Evolutionary conservation across 2,113 vertebrate species (phyloP), one percentile per base, ranked within the genome.

Genomic region (Perca fluviatilis): DNA sequence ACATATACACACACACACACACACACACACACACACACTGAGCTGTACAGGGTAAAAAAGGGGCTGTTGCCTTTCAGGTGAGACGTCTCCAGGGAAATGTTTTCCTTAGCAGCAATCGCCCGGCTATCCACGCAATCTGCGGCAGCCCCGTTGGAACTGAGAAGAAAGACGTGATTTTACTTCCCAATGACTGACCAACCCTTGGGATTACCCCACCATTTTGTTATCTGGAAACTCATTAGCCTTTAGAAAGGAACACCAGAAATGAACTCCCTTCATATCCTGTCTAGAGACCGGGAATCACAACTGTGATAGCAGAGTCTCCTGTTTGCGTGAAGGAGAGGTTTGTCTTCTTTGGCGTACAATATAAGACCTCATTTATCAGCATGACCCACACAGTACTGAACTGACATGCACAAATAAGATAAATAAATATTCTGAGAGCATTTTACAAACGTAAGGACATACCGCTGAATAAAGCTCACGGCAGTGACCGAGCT

Each of bases 201-300:
- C 70, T 50, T 65, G 64, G 74, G 87, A 84, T 80, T 6, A 6
- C 40, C 47, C 25, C 36, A 64, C 82, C 74, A 79, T 87, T 90
- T 85, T 90, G 81, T 85, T 88, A 84, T 89, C 81, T 79, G 67
- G 76, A 83, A 85, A 86, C 77, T 92, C 86, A 92, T 93, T 92
- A 91, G 79, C 88, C 86, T 84, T 83, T 73, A 83, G 75, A 88
- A 82, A 76, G 75, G 86, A 92, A 86, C 92, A 89, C 79, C 62
- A 78, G 86, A 80, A 88, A 84, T 86, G 75, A 89, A 87, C 84
- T 80, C 73, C 58, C 63, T 86, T 89, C 69, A 79, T 70, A 83
- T 91, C 79, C 81, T 14, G 14, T 79, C 75, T 75, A 21, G 61
- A 80, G 60, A n/a, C 54, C 12, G 3, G 67, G 67, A 90, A 90